Base-by-base conservation (phyloP, 2,888 invertebrate species). In the Pachycephus smyrnensis region DNA sequence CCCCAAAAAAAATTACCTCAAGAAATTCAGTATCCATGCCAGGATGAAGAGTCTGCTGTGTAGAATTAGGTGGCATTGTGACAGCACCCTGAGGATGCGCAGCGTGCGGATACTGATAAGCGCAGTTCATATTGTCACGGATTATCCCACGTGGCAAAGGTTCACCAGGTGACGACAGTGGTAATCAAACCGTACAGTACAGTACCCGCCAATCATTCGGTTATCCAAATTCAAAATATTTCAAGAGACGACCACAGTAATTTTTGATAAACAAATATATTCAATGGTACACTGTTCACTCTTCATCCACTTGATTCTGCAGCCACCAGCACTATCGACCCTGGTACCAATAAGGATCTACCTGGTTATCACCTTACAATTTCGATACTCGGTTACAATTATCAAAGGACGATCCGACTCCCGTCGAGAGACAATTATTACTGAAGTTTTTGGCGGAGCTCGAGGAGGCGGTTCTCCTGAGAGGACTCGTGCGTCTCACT, bases 371-470 rank as follows among this genome's bases (percentile, higher is more conserved):
- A 2, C 23, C 2, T 23, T 23, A 55, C 9, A 9, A 55, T 23
- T 55, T 55, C 55, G 23, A 55, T 55, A 33, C 33, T 33, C 33
- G 1, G 33, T 33, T 33, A 55, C 36, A 77, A 79, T 77, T 81
- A 40, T 15, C 40, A 40, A 40, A 40, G 15, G 12, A 80, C 80
- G 87, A 85, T 88, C 88, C 86, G 87, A 86, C 89, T 90, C 89
- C 87, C 86, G 88, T 86, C 90, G 87, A 88, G 87, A 86, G 90
- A 91, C 91, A 91, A 91, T 91, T 91, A 91, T 91, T 91, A 91
- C 91, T 91, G 91, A 91, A 90, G 90, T 89, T 91, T 91, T 91
- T 91, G 88, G 90, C 82, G 82, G 71, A 82, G 86, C 80, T 84
- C 82, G 83, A 84, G 87, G 88, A 90, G 91, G 91, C 90, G 91